These are phyloP conservation scores for Cylas formicarius DNA, from an alignment of 1,140 invertebrate species.

Conservation along the genomic window DNA sequence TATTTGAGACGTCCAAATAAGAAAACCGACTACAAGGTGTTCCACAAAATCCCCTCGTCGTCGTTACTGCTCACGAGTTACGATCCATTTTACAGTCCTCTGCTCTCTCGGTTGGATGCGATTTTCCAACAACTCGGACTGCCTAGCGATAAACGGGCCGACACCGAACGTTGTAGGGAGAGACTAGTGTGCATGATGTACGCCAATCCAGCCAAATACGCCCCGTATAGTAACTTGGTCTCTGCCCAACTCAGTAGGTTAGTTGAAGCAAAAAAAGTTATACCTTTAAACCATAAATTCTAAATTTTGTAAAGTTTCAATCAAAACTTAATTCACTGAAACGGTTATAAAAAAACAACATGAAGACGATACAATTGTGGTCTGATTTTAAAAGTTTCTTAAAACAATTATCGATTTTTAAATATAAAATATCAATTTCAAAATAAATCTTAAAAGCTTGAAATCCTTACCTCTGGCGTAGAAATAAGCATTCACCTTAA, in stretches of 20 bases:
- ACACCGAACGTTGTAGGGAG: slow-evolving; percentile 66
- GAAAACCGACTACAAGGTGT: slow-evolving; percentile 51
- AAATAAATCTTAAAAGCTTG: too few relatives aligned
- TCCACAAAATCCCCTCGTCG: slow-evolving; percentile 76
- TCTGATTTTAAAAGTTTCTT: too few relatives aligned
- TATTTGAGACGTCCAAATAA: slow-evolving; percentile 42
- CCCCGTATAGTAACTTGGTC: slow-evolving; percentile 78
- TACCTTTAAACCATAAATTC: too few relatives aligned
- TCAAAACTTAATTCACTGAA: too few relatives aligned
- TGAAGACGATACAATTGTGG: too few relatives aligned
- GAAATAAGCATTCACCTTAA: too few relatives aligned
- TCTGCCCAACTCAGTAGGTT: slow-evolving; percentile 78
- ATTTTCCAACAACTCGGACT: slow-evolving; percentile 71
- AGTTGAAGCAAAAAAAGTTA: slow-evolving; percentile 16
- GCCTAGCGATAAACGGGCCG: slow-evolving; percentile 42
- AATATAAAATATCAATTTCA: too few relatives aligned
- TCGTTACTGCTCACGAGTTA: slow-evolving; percentile 75
- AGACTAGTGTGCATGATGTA: slow-evolving; percentile 80
- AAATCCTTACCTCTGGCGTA: too few relatives aligned
- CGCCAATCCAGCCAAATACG: slow-evolving; percentile 73
- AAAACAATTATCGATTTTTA: too few relatives aligned
- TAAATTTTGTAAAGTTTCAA: too few relatives aligned
- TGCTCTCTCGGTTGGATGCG: slow-evolving; percentile 70
- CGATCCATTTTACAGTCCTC: slow-evolving; percentile 78
- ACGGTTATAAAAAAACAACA: too few relatives aligned